These are phyloP conservation scores for Picus viridis DNA, from an alignment of 2,797 vertebrate species.

Conservation along the genomic window DNA sequence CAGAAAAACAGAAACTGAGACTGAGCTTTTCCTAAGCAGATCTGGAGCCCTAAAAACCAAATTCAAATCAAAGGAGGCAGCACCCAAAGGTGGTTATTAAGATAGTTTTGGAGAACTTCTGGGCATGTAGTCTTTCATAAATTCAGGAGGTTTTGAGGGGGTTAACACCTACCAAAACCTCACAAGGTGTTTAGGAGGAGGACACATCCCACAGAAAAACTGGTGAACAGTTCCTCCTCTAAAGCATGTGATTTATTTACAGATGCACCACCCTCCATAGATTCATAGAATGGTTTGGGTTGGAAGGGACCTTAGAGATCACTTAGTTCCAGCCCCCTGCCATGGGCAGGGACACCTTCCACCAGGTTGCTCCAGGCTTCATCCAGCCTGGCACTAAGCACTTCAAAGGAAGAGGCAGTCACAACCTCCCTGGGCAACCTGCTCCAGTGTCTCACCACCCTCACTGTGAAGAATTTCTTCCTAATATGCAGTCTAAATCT, in stretches of 20 bases:
- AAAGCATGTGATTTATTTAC: neutral
- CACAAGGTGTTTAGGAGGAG: neutral
- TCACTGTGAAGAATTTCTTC: too few relatives aligned
- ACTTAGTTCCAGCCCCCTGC: too few relatives aligned
- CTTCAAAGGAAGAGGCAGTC: too few relatives aligned
- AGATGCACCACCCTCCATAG: neutral
- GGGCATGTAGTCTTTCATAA: neutral
- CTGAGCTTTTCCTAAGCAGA: neutral
- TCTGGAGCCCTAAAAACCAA: neutral
- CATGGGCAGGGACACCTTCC: too few relatives aligned
- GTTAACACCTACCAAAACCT: neutral
- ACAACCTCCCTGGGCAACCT: too few relatives aligned
- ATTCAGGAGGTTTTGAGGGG: neutral
- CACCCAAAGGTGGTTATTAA: neutral
- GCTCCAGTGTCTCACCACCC: too few relatives aligned
- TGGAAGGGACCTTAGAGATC: too few relatives aligned
- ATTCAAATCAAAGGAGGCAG: neutral
- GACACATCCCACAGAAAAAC: neutral
- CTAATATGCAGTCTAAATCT: too few relatives aligned
- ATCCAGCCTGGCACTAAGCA: too few relatives aligned
- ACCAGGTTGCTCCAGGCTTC: too few relatives aligned
- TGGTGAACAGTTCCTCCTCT: neutral
- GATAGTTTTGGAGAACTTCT: neutral
- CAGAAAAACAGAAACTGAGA: conserved; percentile 32
- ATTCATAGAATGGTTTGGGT: too few relatives aligned